These are phyloP conservation scores for Ormyrus nitidulus DNA, from an alignment of 2,888 invertebrate genomes.

Conservation along the genomic window DNA sequence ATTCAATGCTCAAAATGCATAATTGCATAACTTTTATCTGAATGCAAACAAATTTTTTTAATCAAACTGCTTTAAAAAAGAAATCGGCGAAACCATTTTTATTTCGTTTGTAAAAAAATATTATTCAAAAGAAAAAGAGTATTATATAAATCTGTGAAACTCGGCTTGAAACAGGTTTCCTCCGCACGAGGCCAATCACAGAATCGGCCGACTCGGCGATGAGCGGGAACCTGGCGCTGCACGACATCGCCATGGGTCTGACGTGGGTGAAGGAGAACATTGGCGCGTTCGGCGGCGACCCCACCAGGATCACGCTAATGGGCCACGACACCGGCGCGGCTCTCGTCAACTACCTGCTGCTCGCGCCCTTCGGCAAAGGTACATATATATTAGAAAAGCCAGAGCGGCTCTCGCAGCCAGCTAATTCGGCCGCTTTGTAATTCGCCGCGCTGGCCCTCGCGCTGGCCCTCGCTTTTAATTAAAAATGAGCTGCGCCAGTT, in stretches of 20 bases:
- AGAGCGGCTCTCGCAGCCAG: neutral
- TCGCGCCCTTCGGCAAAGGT: constrained; percentile 88
- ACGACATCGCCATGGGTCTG: constrained; percentile 89
- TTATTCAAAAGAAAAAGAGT: neutral
- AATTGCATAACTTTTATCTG: no score
- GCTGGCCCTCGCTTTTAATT: no score
- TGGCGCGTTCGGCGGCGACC: constrained; percentile 92
- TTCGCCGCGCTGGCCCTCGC: no score
- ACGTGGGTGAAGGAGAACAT: constrained; percentile 90
- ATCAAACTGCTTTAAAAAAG: no score
- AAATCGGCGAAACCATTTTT: no score
- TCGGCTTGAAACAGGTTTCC: constrained; percentile 76
- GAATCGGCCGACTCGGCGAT: constrained; percentile 71
- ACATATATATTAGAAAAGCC: constrained; percentile 34
- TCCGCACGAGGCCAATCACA: constrained; percentile 76
- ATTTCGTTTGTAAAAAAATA: neutral
- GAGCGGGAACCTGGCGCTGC: constrained; percentile 84
- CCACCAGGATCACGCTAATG: constrained; percentile 86
- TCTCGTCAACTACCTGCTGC: constrained; percentile 88
- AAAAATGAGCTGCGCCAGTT: no score
- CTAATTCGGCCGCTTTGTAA: neutral
- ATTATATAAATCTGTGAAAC: neutral
- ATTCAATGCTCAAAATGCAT: no score
- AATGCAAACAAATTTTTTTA: no score
- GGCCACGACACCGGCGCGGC: constrained; percentile 93